These are phyloP conservation scores for Sinhomidia bicolor DNA, from an alignment of 2,888 invertebrate genomes.

Conservation along the genomic window DNA sequence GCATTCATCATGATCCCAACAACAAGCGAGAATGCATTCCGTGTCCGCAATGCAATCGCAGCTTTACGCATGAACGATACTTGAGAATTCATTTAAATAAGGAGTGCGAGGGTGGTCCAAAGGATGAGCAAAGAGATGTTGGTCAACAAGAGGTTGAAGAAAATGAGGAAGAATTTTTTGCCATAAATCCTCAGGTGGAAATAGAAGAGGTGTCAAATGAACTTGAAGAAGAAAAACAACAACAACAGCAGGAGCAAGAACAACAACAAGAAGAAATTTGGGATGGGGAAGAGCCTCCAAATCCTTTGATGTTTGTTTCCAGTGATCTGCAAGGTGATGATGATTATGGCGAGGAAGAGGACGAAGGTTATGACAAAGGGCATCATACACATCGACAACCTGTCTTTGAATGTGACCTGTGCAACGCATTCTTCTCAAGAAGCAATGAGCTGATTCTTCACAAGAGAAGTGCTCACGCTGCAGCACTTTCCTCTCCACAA, in stretches of 20 bases:
- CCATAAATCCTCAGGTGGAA: conserved; percentile 1
- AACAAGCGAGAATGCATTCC: conserved; percentile 51
- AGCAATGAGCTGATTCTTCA: conserved; percentile 71
- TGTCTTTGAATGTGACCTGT: conserved; percentile 59
- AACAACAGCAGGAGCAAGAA: background rate
- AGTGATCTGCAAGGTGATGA: conserved; percentile 47
- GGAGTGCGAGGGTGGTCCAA: conserved; percentile 32
- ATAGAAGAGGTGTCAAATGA: conserved; percentile 35
- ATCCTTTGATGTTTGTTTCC: conserved; percentile 62
- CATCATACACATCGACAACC: conserved; percentile 17
- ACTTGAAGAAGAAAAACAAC: background rate
- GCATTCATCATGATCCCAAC: conserved; percentile 67
- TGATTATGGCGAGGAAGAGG: conserved; percentile 31
- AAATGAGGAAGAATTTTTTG: background rate
- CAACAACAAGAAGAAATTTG: background rate
- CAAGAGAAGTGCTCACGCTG: conserved; percentile 34
- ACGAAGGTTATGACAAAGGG: conserved; percentile 47
- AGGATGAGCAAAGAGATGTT: background rate
- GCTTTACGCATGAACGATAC: conserved; percentile 69
- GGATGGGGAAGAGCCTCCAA: conserved; percentile 41
- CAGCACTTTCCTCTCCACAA: background rate
- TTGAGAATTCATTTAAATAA: conserved; percentile 68
- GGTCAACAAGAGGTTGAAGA: conserved; percentile 15
- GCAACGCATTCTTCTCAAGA: conserved; percentile 54
- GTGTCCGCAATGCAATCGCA: conserved; percentile 65